Conservation (phyloP, 2,113 vertebrate genomes). For the Ophiodon elongatus region DNA sequence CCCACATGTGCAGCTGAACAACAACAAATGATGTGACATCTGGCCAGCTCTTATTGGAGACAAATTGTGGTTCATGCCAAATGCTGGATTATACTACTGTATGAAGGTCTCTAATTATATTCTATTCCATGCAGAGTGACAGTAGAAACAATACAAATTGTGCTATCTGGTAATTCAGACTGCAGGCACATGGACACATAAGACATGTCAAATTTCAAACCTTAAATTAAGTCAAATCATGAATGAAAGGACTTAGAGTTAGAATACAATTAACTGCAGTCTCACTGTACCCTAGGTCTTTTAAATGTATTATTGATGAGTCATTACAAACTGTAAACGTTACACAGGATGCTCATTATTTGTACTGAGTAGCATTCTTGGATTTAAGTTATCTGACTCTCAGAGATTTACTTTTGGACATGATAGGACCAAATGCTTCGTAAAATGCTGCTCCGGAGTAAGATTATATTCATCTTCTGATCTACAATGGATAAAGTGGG, state of each 20-base stretch:
- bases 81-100: slow-evolving; percentile 23
- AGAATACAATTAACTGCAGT: not conserved
- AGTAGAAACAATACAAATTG: not conserved
- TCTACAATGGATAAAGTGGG: not conserved
- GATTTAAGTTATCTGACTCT: not conserved
- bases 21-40: slow-evolving; percentile 36
- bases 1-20: slow-evolving; percentile 30
- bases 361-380: not conserved
- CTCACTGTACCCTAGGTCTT: not conserved
- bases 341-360: not conserved
- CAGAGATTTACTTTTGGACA: not conserved
- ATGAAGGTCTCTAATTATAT: not conserved
- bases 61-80: slow-evolving; percentile 5
- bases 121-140: not conserved
- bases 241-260: not conserved
- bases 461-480: slow-evolving; percentile 1
- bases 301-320: not conserved
- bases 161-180: not conserved
- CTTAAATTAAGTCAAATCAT: not conserved
- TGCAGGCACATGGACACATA: not conserved
- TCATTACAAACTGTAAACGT: not conserved
- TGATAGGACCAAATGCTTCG: not conserved
- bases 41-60: slow-evolving; percentile 38
- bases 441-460: not conserved
- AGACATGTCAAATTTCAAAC: not conserved